These are phyloP conservation scores for Heteronetta atricapilla DNA, from an alignment of 2,113 vertebrate genomes.

Conservation along the genomic window DNA sequence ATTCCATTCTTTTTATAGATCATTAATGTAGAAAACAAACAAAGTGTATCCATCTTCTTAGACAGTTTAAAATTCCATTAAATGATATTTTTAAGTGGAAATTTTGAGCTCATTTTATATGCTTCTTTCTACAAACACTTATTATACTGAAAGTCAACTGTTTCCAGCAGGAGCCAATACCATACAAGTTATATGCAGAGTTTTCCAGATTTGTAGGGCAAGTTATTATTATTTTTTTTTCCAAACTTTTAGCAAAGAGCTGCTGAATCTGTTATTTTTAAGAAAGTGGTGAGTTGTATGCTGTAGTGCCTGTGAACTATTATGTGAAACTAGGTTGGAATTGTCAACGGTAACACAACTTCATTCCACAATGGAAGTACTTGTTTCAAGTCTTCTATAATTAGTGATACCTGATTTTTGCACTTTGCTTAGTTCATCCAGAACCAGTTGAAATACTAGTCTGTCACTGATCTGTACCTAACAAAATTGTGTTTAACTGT, in stretches of 20 bases:
- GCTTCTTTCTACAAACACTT: background rate
- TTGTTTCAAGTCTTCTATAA: background rate
- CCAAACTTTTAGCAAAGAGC: background rate
- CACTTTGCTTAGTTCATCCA: background rate
- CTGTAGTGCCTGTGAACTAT: background rate
- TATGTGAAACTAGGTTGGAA: rapidly evolving
- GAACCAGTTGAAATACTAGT: background rate
- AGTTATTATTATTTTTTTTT: background rate
- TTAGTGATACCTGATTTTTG: background rate
- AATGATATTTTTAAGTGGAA: constrained; percentile 78
- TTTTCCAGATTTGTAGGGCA: background rate
- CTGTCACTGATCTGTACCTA: background rate
- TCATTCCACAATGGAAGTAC: rapidly evolving
- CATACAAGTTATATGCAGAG: background rate
- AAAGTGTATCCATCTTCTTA: constrained; percentile 73
- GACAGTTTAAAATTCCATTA: constrained; percentile 79
- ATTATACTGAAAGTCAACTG: background rate
- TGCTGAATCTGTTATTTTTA: background rate
- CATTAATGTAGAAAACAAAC: constrained; percentile 82
- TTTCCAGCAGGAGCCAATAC: background rate
- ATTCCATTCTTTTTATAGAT: constrained; percentile 81
- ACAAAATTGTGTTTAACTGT: background rate
- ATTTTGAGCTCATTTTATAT: constrained; percentile 44
- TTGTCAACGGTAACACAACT: background rate
- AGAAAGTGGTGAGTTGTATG: background rate